phyloP scores from a whole-genome alignment of 1,140 invertebrate genomes.

The Solenopsis invicta region DNA sequence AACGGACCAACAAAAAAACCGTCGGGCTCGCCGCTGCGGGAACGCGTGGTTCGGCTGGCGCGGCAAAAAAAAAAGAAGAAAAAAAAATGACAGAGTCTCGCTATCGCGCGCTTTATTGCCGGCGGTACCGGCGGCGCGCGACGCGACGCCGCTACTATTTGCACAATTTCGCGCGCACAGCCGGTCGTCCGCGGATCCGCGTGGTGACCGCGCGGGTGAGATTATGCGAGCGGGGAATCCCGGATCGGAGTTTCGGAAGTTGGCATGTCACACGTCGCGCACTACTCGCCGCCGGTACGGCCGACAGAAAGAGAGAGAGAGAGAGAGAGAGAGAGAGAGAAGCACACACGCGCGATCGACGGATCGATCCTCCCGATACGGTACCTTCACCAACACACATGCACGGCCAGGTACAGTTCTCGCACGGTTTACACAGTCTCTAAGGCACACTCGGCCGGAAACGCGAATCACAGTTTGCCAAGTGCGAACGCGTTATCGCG shows the following conservation, averaged over 20 bases:
- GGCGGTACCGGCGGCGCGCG: background rate
- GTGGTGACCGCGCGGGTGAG: conserved; percentile 22
- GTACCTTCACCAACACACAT: conserved; percentile 62
- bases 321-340: background rate
- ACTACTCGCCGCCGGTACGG: too few species aligned
- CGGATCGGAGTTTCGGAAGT: background rate
- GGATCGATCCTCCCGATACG: conserved; percentile 27
- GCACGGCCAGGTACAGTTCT: conserved; percentile 32
- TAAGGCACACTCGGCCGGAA: conserved; percentile 74
- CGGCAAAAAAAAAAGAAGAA: background rate
- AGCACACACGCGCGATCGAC: conserved; percentile 31
- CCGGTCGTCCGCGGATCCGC: background rate
- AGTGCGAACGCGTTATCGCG: conserved; percentile 72
- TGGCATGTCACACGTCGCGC: conserved; percentile 1
- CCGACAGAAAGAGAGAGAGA: background rate
- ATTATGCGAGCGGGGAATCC: conserved; percentile 38
- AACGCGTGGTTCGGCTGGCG: background rate
- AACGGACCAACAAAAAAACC: conserved; percentile 39
- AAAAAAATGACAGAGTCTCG: conserved; percentile 21
- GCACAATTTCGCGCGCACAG: conserved; percentile 5
- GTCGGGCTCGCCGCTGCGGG: background rate
- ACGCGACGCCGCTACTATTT: conserved; percentile 25
- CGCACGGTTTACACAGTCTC: conserved; percentile 49
- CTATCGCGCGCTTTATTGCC: conserved; percentile 19
- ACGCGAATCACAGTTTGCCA: conserved; percentile 71